Base-by-base conservation (phyloP, 2,113 vertebrate species). In the Catharus bicknelli region DNA sequence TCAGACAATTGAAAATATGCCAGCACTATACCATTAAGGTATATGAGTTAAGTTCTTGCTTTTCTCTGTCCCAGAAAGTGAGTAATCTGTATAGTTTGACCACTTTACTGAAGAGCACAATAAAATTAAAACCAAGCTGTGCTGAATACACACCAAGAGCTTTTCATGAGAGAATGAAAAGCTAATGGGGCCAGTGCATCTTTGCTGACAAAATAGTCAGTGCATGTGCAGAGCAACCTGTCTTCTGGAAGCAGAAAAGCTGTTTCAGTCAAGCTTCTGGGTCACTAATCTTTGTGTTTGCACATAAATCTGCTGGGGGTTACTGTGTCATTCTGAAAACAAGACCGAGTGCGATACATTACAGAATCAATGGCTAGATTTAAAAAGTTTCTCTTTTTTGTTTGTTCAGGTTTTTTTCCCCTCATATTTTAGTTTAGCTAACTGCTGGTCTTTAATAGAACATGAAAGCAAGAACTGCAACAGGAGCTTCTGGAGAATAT, bases 231-330 rank as follows among this genome's bases (percentile, higher is more conserved):
- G 75, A 94, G 83, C 69, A 90, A 90, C 30, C 58, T 67, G 79
- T 92, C 82, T 95, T 95, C 83, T 90, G 91, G 88, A 94, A 89
- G 88, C 73, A 93, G 91, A 84, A 95, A 90, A 95, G 84, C 58
- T 69, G 88, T 76, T 86, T 90, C 72, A 83, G 63, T 95, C n/a
- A 90, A 82, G 81, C 88, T 93, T 94, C 95, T 96, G 95, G 93
- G 94, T 79, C 73, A 95, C 90, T 70, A 86, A 76, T 90, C 84
- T 97, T 95, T 90, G 86, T 74, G 57, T 88, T 80, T 90, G 83
- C 68, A 87, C 70, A 85, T 90, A 90, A 74, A 86, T 96, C 79
- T 96, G 86, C 73, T 82, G 70, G 74, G 76, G 75, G 86, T 95
- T 90, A 86, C 78, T 13, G 42, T 69, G 85, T 85, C 94, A 96